Conservation (phyloP, 2,888 invertebrate species). For the Platypus cylindrus region DNA sequence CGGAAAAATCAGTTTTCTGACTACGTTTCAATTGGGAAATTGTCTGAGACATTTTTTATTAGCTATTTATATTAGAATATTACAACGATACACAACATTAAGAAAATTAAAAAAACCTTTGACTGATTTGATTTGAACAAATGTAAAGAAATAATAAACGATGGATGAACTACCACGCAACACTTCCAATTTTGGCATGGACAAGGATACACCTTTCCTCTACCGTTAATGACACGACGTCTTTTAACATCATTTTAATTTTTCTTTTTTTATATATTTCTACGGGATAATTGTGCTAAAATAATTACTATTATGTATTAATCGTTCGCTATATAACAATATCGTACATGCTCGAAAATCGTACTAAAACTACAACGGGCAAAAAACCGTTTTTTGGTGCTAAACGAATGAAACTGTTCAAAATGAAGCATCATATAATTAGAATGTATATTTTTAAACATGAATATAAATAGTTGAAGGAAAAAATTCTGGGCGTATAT, state of each 20-base stretch:
- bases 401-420: conserved; percentile 13
- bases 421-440: conserved; percentile 21
- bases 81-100: too few species aligned
- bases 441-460: conserved; percentile 29
- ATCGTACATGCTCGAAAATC: conserved; percentile 4
- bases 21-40: conserved; percentile 29
- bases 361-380: conserved; percentile 4
- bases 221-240: too few species aligned
- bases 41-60: conserved; percentile 6
- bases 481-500: conserved; percentile 18
- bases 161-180: conserved; percentile 27
- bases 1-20: conserved; percentile 40
- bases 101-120: conserved; percentile 11
- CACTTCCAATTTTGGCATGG: conserved; percentile 27
- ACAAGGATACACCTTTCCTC: conserved; percentile 19
- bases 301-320: too few species aligned
- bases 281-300: too few species aligned
- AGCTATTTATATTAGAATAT: too few species aligned
- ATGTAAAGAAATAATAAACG: conserved; percentile 19
- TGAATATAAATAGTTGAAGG: conserved; percentile 25
- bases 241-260: too few species aligned
- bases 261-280: too few species aligned
- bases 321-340: too few species aligned
- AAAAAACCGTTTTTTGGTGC: conserved; percentile 9
- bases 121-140: conserved; percentile 12